These are phyloP conservation scores for Neosilurus mollespiculum DNA, from an alignment of 2,797 vertebrate genomes.

Conservation along the genomic window DNA sequence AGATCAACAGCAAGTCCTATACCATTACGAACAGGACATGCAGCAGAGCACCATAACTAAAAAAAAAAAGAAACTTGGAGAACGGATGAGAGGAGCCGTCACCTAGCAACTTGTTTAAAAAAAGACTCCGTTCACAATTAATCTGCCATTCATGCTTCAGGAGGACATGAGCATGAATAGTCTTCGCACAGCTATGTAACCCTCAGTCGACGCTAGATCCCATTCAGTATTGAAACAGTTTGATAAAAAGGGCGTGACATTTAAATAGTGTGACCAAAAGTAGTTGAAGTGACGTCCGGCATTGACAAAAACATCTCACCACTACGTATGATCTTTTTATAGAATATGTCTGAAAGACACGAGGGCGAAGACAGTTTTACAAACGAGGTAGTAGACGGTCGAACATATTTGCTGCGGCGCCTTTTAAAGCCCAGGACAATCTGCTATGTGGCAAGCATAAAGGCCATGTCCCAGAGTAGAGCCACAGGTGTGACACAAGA, in stretches of 20 bases:
- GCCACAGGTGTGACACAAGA: conserved; percentile 46
- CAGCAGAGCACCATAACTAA: neutral
- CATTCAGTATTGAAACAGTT: neutral
- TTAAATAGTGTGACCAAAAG: neutral
- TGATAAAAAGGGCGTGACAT: conserved; percentile 13
- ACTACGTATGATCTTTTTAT: neutral
- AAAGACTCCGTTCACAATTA: conserved; percentile 9
- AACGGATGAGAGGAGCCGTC: conserved; percentile 22
- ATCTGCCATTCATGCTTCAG: conserved; percentile 16
- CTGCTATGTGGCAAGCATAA: conserved; percentile 44
- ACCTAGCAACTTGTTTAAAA: conserved; percentile 34
- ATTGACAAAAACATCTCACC: neutral
- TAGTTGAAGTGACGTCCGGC: neutral
- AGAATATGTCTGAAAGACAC: conserved; percentile 11
- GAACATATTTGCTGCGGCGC: conserved; percentile 51
- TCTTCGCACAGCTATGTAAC: neutral
- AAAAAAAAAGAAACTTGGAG: neutral
- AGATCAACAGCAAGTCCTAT: neutral
- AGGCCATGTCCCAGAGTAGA: conserved; percentile 52
- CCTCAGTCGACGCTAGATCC: conserved; percentile 9
- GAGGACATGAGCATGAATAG: conserved; percentile 7
- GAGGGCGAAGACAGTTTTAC: conserved; percentile 21
- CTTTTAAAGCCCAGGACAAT: conserved; percentile 45
- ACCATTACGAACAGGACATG: neutral
- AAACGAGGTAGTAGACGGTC: conserved; percentile 28